phyloP scores from a whole-genome alignment of 2,113 vertebrate species.

The Gallinago undulata region DNA sequence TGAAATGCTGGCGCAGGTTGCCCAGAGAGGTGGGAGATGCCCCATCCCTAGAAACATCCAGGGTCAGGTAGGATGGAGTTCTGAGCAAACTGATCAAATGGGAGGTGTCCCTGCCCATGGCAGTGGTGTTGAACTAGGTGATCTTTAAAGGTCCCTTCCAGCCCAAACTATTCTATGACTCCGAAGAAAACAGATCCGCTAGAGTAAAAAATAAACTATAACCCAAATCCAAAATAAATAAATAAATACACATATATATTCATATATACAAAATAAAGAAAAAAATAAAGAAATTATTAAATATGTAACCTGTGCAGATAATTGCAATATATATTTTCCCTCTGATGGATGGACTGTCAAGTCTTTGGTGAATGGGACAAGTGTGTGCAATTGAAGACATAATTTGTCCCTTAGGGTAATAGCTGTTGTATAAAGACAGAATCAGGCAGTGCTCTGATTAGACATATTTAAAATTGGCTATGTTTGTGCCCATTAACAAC shows the following conservation, averaged over 20 bases:
- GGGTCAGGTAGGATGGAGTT: background rate
- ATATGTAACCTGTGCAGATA: background rate
- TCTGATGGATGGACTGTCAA: background rate
- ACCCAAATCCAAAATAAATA: background rate
- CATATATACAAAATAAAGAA: background rate
- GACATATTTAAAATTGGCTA: background rate
- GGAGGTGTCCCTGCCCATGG: background rate
- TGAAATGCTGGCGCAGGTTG: background rate
- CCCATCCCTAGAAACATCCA: background rate
- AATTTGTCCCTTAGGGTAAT: conserved; percentile 27
- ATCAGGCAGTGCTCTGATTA: conserved; percentile 3
- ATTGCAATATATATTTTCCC: background rate
- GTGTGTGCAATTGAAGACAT: background rate
- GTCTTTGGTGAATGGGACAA: background rate
- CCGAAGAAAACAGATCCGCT: background rate
- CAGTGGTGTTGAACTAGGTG: background rate
- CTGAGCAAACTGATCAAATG: background rate
- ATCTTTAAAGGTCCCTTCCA: background rate
- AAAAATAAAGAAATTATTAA: background rate
- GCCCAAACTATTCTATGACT: background rate
- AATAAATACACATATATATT: background rate
- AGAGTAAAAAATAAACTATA: background rate
- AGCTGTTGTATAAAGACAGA: background rate
- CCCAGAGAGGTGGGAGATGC: background rate
- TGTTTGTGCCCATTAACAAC: conserved; percentile 14